Evolutionary conservation across 2,888 invertebrate genomes (phyloP).

Genomic region (Conomelus anceps): DNA sequence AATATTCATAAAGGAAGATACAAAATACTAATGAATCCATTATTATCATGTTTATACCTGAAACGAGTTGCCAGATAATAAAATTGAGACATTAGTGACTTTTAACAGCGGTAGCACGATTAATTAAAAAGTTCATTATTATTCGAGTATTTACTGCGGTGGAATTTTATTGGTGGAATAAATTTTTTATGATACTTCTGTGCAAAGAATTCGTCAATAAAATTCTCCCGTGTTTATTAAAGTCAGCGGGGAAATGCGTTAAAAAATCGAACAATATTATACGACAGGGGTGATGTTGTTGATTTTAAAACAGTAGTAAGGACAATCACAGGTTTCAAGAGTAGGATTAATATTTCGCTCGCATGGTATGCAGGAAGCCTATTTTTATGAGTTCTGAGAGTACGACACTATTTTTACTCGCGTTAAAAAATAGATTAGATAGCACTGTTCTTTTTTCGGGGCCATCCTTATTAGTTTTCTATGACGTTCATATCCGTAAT

Average conservation of each 20-base stretch:
- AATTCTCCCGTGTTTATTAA: background rate
- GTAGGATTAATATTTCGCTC: background rate
- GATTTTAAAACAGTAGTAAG: background rate
- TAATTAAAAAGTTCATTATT: background rate
- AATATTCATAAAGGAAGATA: background rate
- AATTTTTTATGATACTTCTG: background rate
- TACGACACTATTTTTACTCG: background rate
- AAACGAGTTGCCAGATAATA: background rate
- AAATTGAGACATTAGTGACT: background rate
- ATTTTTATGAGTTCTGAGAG: background rate
- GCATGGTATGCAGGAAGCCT: background rate
- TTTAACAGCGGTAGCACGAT: too few relatives aligned
- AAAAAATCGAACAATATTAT: background rate
- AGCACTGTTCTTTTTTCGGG: background rate
- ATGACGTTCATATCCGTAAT: background rate
- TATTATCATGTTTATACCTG: background rate
- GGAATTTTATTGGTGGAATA: background rate
- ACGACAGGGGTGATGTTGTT: background rate
- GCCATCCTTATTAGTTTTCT: background rate
- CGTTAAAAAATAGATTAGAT: background rate
- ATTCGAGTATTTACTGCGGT: background rate
- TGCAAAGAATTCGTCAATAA: background rate
- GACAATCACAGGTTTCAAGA: background rate
- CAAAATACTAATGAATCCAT: background rate
- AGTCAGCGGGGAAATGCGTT: background rate